Percentiles rank a stretch among this genome's conserved stretches.
phyloP scores from a whole-genome alignment of 2,797 vertebrate genomes.

The Gambelia wislizenii region DNA sequence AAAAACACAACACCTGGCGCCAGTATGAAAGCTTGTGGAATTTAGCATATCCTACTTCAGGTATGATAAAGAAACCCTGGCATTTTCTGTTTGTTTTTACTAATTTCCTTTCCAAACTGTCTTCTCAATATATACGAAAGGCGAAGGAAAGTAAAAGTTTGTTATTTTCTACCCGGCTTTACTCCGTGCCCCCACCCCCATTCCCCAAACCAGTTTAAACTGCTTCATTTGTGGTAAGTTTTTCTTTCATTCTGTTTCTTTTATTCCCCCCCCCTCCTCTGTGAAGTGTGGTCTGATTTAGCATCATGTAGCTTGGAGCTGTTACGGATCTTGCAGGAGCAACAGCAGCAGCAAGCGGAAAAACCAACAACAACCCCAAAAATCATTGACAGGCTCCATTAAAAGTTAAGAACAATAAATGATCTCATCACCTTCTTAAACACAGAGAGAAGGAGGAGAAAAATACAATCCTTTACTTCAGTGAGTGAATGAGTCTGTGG shows the following conservation, averaged over 20 bases:
- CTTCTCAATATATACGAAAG: slow-evolving; percentile 81
- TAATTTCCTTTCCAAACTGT: slow-evolving; percentile 82
- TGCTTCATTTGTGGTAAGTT: slow-evolving; percentile 76
- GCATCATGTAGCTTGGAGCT: slow-evolving; percentile 72
- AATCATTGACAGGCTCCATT: slow-evolving; percentile 70
- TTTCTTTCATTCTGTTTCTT: slow-evolving; percentile 64
- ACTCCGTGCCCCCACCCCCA: slow-evolving; percentile 69
- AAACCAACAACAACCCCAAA: slow-evolving; percentile 53
- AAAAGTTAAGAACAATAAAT: slow-evolving; percentile 78
- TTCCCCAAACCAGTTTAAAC: slow-evolving; percentile 72
- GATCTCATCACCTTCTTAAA: slow-evolving; percentile 73
- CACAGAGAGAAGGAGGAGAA: slow-evolving; percentile 58
- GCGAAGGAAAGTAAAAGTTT: slow-evolving; percentile 74
- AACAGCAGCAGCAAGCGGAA: slow-evolving; percentile 49
- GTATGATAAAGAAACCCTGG: slow-evolving; percentile 83
- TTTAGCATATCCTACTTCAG: slow-evolving; percentile 78
- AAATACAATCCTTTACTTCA: slow-evolving; percentile 67
- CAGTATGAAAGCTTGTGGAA: slow-evolving; percentile 73
- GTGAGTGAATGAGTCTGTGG: slow-evolving; percentile 59
- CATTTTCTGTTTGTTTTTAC: slow-evolving; percentile 81
- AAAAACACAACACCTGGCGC: slow-evolving; percentile 74
- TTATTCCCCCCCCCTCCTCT: not conserved
- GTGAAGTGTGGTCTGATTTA: slow-evolving; percentile 75
- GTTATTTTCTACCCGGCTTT: slow-evolving; percentile 78
- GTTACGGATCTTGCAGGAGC: slow-evolving; percentile 56